A percentile compares a stretch with the other conserved stretches of the same genome.
Evolutionary conservation across 2,797 vertebrate genomes (phyloP).

Genomic region (Helostoma temminkii): DNA sequence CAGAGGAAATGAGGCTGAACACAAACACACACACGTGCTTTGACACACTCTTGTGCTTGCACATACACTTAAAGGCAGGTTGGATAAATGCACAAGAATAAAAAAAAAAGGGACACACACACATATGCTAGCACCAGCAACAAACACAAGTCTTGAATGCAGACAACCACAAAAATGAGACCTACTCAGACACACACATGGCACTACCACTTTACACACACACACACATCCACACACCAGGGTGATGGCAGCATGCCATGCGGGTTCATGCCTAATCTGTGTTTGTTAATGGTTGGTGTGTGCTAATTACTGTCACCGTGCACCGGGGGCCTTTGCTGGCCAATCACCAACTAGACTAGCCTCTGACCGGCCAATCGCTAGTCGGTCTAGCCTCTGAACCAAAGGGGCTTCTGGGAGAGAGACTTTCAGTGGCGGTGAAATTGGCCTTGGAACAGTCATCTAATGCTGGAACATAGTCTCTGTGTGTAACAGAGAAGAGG

Average conservation of each 20-base stretch:
- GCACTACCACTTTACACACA: slow-evolving; percentile 74
- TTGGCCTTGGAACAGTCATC: slow-evolving; percentile 75
- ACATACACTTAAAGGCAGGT: slow-evolving; percentile 42
- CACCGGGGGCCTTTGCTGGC: slow-evolving; percentile 82
- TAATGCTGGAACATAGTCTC: slow-evolving; percentile 69
- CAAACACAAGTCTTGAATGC: slow-evolving; percentile 68
- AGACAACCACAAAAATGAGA: slow-evolving; percentile 71
- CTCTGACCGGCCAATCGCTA: slow-evolving; percentile 79
- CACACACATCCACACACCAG: slow-evolving; percentile 70
- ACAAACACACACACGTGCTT: slow-evolving; percentile 48
- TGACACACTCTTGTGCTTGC: slow-evolving; percentile 8
- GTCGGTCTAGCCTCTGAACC: slow-evolving; percentile 76
- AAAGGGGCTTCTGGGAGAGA: slow-evolving; percentile 75
- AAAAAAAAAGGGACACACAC: slow-evolving; percentile 2
- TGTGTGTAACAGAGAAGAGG: slow-evolving; percentile 31
- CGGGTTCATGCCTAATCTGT: slow-evolving; percentile 91
- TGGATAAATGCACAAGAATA: slow-evolving; percentile 42
- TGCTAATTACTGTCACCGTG: slow-evolving; percentile 96
- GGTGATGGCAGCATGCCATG: slow-evolving; percentile 90
- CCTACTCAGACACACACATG: slow-evolving; percentile 65
- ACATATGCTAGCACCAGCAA: slow-evolving; percentile 42
- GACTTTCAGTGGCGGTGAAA: slow-evolving; percentile 66
- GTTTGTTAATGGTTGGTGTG: slow-evolving; percentile 96
- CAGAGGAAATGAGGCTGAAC: slow-evolving; percentile 79
- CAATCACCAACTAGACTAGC: slow-evolving; percentile 80